A percentile compares a stretch with the other conserved stretches of the same genome.
Evolutionary conservation across 2,113 vertebrate genomes (phyloP).

Genomic region (Oryzias curvinotus): DNA sequence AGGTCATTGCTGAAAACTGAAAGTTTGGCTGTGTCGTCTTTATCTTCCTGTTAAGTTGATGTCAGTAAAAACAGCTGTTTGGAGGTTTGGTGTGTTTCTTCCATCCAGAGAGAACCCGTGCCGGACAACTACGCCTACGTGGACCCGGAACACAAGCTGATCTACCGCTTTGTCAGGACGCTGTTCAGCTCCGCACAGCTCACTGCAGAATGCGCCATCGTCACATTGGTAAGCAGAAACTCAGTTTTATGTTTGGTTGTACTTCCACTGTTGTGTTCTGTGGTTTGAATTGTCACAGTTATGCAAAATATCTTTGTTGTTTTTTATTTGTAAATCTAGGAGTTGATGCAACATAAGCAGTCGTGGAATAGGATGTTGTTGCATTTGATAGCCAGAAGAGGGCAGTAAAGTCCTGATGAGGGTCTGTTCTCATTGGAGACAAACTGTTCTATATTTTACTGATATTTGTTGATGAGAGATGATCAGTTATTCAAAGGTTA

Average conservation of each 20-base stretch:
- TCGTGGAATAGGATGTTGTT: background rate
- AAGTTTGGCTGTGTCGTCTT: too few relatives aligned
- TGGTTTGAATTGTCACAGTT: background rate
- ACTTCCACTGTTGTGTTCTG: background rate
- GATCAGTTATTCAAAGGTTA: too few relatives aligned
- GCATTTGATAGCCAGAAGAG: constrained; percentile 69
- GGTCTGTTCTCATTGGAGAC: background rate
- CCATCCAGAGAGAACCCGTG: constrained; percentile 89
- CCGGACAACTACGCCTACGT: constrained; percentile 89
- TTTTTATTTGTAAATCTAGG: too few relatives aligned
- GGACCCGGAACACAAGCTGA: constrained; percentile 98
- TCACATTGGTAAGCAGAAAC: constrained; percentile 88
- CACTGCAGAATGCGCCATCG: constrained; percentile 98
- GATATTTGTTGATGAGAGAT: background rate
- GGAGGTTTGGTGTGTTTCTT: constrained; percentile 2
- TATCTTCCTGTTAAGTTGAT: too few relatives aligned
- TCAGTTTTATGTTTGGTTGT: background rate
- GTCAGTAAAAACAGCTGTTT: too few relatives aligned
- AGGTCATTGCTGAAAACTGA: too few relatives aligned
- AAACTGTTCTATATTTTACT: background rate
- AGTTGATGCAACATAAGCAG: background rate
- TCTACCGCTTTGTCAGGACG: constrained; percentile 96
- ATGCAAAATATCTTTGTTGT: background rate
- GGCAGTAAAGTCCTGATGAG: constrained; percentile 63
- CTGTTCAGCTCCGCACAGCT: constrained; percentile 98